Evolutionary conservation across 2,888 invertebrate species (phyloP), one percentile per base, ranked within the genome.

Genomic region (Bhutanitis thaidina): DNA sequence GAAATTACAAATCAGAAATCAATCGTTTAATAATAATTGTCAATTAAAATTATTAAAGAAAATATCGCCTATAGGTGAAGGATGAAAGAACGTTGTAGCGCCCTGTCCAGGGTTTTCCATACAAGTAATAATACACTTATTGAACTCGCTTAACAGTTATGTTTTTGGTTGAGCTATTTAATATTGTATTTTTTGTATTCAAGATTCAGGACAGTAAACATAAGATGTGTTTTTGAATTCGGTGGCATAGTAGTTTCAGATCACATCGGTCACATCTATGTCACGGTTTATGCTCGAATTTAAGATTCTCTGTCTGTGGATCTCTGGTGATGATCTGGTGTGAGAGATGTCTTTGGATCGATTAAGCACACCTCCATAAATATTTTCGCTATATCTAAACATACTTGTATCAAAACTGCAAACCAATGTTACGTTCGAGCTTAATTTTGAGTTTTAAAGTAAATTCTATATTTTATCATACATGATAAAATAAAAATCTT

Each of bases 141-240:
- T 68, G 69, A 76, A 77, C 77, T 69, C 54, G 77, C 69, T 71
- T 62, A 76, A 85, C 84, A 76, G 84, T 83, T 84, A 83, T 64
- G 51, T 60, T 69, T 71, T 43, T 56, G 65, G 67, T 64, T 60
- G 63, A 67, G 62, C 64, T 64, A 69, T 71, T 72, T 74, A 75
- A 77, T 76, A 65, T 62, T 64, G 71, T 66, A 64, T 63, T 69
- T 70, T 77, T 74, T 64, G 71, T 77, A 79, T 77, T 77, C 75
- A 68, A 68, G 64, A 57, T 71, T 62, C 68, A 66, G 54, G 60
- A 60, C n/a, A n/a, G 27, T 50, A 54, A 73, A 69, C 36, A 14
- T 71, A 68, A 58, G 63, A 65, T 68, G 67, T 62, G 67, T 62
- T n/a, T n/a, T 54, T 60, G 54, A 62, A 64, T 59, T 62, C 43